A percentile compares a stretch with the other conserved stretches of the same genome.
Evolutionary conservation across 2,888 invertebrate species (phyloP).

Genomic region (Pomacea canaliculata): DNA sequence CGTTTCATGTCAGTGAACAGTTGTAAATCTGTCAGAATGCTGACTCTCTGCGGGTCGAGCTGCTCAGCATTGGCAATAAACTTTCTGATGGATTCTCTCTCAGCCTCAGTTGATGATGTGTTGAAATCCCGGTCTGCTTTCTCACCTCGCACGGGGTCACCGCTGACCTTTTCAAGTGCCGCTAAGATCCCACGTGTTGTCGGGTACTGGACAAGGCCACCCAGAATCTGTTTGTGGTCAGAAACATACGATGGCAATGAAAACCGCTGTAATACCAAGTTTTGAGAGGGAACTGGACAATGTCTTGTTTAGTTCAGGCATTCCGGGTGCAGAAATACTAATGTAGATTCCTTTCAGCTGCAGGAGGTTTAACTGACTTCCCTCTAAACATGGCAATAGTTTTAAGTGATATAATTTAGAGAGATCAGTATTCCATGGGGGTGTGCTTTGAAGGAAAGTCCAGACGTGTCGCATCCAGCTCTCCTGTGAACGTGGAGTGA

Average conservation of each 20-base stretch:
- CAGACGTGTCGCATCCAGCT: constrained; percentile 16
- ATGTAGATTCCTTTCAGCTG: constrained; percentile 30
- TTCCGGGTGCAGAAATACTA: constrained; percentile 1
- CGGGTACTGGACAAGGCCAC: constrained; percentile 26
- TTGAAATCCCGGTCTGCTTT: constrained; percentile 14
- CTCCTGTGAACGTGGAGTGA: not conserved
- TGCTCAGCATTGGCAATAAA: not conserved
- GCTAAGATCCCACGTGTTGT: constrained; percentile 20
- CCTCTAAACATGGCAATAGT: not conserved
- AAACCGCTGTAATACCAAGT: constrained; percentile 13
- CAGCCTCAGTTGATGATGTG: constrained; percentile 3
- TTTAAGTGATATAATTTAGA: not conserved
- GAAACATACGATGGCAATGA: constrained; percentile 17
- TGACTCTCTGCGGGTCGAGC: not conserved
- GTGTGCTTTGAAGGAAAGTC: not conserved
- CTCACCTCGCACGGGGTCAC: not conserved
- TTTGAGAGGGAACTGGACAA: constrained; percentile 5
- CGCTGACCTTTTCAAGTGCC: constrained; percentile 4
- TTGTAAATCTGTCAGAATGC: constrained; percentile 9
- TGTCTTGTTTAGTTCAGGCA: constrained; percentile 6
- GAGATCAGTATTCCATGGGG: not conserved
- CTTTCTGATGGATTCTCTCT: constrained; percentile 12
- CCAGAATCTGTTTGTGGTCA: constrained; percentile 15
- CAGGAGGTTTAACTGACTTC: constrained; percentile 20
- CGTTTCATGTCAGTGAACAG: constrained; percentile 9